Base-by-base conservation (phyloP, 2,113 vertebrate genomes). In the Pteruthius melanotis region DNA sequence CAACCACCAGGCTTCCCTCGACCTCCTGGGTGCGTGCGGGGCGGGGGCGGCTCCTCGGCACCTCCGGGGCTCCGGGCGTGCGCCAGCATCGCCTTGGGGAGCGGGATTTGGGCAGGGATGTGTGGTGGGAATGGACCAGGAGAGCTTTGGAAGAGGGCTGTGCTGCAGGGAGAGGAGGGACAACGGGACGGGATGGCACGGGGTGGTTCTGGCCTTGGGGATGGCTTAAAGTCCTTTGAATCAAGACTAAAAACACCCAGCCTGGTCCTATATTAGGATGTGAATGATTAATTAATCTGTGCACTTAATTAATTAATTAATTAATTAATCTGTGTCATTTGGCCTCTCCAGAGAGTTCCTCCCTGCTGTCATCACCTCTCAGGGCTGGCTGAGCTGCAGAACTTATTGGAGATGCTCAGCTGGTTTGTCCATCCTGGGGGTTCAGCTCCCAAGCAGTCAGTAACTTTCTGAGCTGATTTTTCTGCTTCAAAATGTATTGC, bases 1-100 rank as follows among this genome's bases (percentile, higher is more conserved):
- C 96, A 98, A 98, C 94, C 98, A 98, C 83, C 98, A 98, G 95
- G 98, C 98, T 89, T 98, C 98, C 47, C 96, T 98, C 10, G 98
- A 98, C 93, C 94, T 98, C 72, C 24, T 98, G 47, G 97, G 98
- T 98, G 93, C 0, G 96, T 94, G 12, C 66, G 3, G 28, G 11
- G 42, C 42, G 18, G 42, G 23, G 28, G 20, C n/a, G 8, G 16
- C 23, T 23, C 52, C 50, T 5, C 12, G 23, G 56, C 49, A 2
- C 30, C 9, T 39, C n/a, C 33, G 74, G 24, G 65, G 54, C 77
- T 70, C 42, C 54, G n/a, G 54, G 31, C 22, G 4, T 9, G 45
- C 28, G 2, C 10, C 33, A 37, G 35, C 11, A 27, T 70, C 5
- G 3, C 15, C 20, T 0, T 28, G 23, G 27, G 53, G 18, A 7